Evolutionary conservation across 2,888 invertebrate species (phyloP).

Genomic region (Ephialtes manifestator): DNA sequence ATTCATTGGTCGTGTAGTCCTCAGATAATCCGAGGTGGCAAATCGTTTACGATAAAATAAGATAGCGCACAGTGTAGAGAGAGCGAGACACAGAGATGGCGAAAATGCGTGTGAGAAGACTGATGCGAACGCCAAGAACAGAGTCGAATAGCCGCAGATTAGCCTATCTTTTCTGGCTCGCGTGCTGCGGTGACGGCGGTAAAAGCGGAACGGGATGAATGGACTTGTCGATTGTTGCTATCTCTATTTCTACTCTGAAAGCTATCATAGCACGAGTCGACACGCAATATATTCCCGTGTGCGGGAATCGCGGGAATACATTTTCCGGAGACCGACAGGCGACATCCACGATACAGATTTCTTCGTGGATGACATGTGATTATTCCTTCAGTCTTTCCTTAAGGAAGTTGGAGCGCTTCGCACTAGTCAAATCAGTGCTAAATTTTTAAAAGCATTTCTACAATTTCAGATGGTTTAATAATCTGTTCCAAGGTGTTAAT

Average conservation of each 20-base stretch:
- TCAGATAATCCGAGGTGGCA: slow-evolving; percentile 52
- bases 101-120: slow-evolving; percentile 48
- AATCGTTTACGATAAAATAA: slow-evolving; percentile 51
- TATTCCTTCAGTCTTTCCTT: too few relatives aligned
- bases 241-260: slow-evolving; percentile 67
- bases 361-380: background rate
- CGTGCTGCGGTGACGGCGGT: slow-evolving; percentile 32
- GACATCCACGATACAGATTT: background rate
- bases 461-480: too few relatives aligned
- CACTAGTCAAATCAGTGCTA: too few relatives aligned
- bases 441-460: too few relatives aligned
- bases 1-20: slow-evolving; percentile 28
- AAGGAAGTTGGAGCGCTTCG: too few relatives aligned
- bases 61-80: slow-evolving; percentile 9
- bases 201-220: slow-evolving; percentile 74
- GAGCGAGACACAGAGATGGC: background rate
- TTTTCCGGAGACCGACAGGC: background rate
- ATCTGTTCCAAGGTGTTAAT: too few relatives aligned
- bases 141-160: slow-evolving; percentile 71
- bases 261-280: slow-evolving; percentile 66
- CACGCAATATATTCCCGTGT: slow-evolving; percentile 18
- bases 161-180: slow-evolving; percentile 73
- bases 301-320: slow-evolving; percentile 34
- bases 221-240: slow-evolving; percentile 71
- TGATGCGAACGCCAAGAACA: slow-evolving; percentile 38